Base-by-base conservation (phyloP, 2,797 vertebrate genomes). In the Protosalanx chinensis region DNA sequence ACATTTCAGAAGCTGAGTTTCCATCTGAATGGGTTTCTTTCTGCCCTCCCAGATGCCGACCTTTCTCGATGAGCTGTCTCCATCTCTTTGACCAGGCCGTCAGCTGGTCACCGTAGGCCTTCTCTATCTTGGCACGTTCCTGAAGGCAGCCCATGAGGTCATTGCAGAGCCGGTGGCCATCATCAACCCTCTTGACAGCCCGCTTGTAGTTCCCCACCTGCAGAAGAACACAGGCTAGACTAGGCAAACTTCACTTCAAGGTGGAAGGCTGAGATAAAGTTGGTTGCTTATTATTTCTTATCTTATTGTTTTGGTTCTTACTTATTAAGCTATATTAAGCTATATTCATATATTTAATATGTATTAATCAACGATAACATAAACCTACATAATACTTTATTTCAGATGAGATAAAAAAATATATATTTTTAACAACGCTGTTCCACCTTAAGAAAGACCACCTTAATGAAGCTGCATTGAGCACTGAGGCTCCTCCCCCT, bases 131-230 rank as follows among this genome's bases (percentile, higher is more conserved):
- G 89, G 97, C 94, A 66, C 97, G 92, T 79, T 99, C 97, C 12
- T 98, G 96, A 84, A 99, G 90, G 59, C 97, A 99, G 89, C 86
- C 92, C 96, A 99, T 98, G 69, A 99, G 93, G 85, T 99, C 97
- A 1, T 98, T 99, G 92, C 97, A 99, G 77, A 99, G 94, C 74
- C 97, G 93, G 88, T 98, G 95, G 4, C 97, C 97, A 0, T 99
- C 97, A 0, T 99, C 96, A 0, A 98, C 93, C 82, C 97, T 91
- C 85, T 98, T 98, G 85, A 98, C 96, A 0, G 96, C 95, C 68
- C 96, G 94, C 90, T 99, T 98, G 92, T 99, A 99, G 91, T 98
- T 97, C 76, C 97, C 97, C 79, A 99, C 95, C 97, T 99, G 91
- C 5, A 32, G 32, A 7, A n/a, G 15, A 16, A 3, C 58, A 76